phyloP scores from a whole-genome alignment of 2,888 invertebrate genomes.

The Aporophyla lueneburgensis region DNA sequence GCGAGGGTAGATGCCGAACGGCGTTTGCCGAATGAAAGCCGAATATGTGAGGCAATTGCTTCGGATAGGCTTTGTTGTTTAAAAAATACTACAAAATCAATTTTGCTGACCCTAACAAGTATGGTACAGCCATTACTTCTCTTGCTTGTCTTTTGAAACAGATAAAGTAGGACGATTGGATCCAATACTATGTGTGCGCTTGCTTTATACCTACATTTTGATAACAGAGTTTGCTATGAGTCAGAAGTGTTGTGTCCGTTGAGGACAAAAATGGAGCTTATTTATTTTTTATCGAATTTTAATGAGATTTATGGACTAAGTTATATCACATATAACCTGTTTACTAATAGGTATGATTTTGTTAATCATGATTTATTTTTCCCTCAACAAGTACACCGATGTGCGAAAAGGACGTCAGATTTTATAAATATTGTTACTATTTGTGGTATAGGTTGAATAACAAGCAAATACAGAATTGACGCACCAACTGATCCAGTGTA shows the following conservation, averaged over 20 bases:
- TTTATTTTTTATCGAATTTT: constrained; percentile 59
- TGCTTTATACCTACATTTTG: constrained; percentile 18
- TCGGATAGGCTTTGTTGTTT: not conserved
- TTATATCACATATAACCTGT: constrained; percentile 31
- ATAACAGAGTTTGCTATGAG: constrained; percentile 27
- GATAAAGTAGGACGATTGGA: not conserved
- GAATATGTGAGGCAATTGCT: not conserved
- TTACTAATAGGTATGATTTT: constrained; percentile 32
- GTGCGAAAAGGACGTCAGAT: not conserved
- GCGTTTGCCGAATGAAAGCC: not conserved
- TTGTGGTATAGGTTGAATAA: constrained; percentile 16
- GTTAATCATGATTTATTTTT: constrained; percentile 22
- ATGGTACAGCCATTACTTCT: not conserved
- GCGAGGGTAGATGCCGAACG: not conserved
- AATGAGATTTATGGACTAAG: constrained; percentile 56
- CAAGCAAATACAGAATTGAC: not conserved
- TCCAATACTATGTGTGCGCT: not conserved
- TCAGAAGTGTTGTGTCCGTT: constrained; percentile 36
- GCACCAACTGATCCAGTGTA: no score
- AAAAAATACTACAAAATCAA: not conserved
- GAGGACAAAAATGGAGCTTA: constrained; percentile 58
- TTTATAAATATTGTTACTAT: constrained; percentile 23
- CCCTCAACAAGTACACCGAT: constrained; percentile 1
- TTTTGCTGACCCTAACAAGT: not conserved
- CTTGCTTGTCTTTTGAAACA: not conserved